Conservation (phyloP, 2,113 vertebrate species). For the Epinephelus fuscoguttatus region DNA sequence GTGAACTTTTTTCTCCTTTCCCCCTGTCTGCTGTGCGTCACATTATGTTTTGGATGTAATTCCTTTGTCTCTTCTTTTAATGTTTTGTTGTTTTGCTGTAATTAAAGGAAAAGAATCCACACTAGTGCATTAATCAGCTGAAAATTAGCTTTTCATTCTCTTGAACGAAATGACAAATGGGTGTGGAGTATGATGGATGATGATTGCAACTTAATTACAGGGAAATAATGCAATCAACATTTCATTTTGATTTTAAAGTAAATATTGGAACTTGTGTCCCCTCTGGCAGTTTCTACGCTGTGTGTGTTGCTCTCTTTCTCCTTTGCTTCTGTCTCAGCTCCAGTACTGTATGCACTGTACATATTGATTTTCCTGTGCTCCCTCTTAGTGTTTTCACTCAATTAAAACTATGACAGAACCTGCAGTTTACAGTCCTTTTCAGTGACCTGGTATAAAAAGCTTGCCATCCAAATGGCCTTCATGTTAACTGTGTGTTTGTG, state of each 20-base stretch:
- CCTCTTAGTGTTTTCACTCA: slow-evolving; percentile 5
- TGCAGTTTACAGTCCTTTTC: slow-evolving; percentile 21
- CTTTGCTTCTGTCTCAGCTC: neutral
- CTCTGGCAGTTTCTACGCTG: neutral
- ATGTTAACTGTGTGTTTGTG: slow-evolving; percentile 24
- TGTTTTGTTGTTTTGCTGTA: neutral
- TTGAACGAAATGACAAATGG: slow-evolving; percentile 20
- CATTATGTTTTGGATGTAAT: neutral
- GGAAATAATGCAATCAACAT: slow-evolving; percentile 49
- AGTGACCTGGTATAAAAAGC: slow-evolving; percentile 24
- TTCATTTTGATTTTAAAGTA: slow-evolving; percentile 41
- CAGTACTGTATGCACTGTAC: neutral
- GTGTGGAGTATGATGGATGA: slow-evolving; percentile 41
- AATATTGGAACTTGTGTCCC: slow-evolving; percentile 11
- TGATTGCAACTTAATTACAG: slow-evolving; percentile 60
- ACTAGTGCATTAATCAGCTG: slow-evolving; percentile 20
- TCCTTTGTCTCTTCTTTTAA: neutral
- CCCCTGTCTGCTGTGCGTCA: neutral
- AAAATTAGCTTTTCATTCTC: slow-evolving; percentile 37
- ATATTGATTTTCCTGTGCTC: slow-evolving; percentile 50
- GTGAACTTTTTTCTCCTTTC: neutral
- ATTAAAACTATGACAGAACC: slow-evolving; percentile 40
- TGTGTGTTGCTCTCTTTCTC: neutral
- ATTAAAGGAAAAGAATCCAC: slow-evolving; percentile 8
- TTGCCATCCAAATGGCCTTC: neutral